These are phyloP conservation scores for Alaudala cheleensis DNA, from an alignment of 2,113 vertebrate species.

Conservation along the genomic window DNA sequence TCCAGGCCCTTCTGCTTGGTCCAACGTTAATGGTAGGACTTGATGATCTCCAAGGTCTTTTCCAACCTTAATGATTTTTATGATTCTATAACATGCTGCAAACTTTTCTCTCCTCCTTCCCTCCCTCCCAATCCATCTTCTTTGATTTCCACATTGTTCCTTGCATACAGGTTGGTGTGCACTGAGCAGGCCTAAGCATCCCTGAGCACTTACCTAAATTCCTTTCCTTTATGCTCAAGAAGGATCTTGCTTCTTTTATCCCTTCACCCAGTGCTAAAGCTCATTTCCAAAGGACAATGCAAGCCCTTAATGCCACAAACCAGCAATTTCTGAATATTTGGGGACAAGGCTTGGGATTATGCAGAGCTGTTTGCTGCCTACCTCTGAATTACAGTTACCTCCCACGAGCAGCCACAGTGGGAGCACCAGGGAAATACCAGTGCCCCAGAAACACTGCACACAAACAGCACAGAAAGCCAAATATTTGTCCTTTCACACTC, in stretches of 20 bases:
- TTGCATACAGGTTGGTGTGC: background rate
- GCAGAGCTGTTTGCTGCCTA: slow-evolving; percentile 28
- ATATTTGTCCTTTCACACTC: background rate
- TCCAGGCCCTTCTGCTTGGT: background rate
- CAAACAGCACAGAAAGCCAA: background rate
- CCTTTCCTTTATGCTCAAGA: background rate
- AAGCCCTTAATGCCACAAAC: background rate
- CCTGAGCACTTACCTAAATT: background rate
- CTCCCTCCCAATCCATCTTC: background rate
- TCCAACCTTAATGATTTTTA: background rate
- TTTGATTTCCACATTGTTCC: background rate
- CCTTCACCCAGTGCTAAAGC: background rate
- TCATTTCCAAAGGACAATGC: background rate
- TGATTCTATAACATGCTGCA: accelerated
- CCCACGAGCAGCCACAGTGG: background rate
- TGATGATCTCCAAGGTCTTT: background rate
- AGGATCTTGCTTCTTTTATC: background rate
- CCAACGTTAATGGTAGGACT: background rate
- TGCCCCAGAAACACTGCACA: background rate
- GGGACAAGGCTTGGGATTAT: slow-evolving; percentile 41
- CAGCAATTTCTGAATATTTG: background rate
- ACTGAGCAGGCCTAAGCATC: background rate
- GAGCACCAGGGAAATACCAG: slow-evolving; percentile 34
- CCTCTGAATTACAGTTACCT: slow-evolving; percentile 36
- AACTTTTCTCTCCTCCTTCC: background rate